Conservation (phyloP, 2,113 vertebrate genomes). For the Fregetta grallaria region DNA sequence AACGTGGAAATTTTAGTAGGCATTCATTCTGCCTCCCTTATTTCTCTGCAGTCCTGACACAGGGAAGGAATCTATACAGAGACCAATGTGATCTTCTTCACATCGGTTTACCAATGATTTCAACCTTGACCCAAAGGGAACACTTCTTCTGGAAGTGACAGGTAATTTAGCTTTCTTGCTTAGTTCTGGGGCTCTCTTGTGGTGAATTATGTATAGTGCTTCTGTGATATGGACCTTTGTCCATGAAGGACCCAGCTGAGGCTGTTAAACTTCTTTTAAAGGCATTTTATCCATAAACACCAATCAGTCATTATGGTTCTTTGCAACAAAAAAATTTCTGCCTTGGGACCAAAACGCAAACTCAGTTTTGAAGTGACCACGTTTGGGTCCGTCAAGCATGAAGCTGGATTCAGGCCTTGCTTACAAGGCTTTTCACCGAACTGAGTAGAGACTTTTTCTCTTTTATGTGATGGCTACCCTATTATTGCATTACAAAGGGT, state of each 20-base stretch:
- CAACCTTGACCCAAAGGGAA: constrained; percentile 77
- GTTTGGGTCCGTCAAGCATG: background rate
- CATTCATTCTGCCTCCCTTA: background rate
- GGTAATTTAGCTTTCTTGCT: constrained; percentile 77
- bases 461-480: background rate
- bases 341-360: background rate
- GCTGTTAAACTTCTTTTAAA: constrained; percentile 67
- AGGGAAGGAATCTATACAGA: background rate
- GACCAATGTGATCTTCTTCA: constrained; percentile 33
- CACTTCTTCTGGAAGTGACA: constrained; percentile 72
- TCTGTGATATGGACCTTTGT: constrained; percentile 65
- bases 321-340: background rate
- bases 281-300: constrained; percentile 45
- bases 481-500: background rate
- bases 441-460: background rate
- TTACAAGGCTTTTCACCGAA: background rate
- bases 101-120: constrained; percentile 48
- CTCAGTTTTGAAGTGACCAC: background rate
- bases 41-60: constrained; percentile 15
- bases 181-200: constrained; percentile 77
- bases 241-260: constrained; percentile 57
- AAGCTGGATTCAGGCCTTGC: background rate
- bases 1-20: background rate
- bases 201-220: constrained; percentile 81
- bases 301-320: background rate